Evolutionary conservation across 2,113 vertebrate species (phyloP), one percentile per base, ranked within the genome.

Genomic region (Raja brachyura): DNA sequence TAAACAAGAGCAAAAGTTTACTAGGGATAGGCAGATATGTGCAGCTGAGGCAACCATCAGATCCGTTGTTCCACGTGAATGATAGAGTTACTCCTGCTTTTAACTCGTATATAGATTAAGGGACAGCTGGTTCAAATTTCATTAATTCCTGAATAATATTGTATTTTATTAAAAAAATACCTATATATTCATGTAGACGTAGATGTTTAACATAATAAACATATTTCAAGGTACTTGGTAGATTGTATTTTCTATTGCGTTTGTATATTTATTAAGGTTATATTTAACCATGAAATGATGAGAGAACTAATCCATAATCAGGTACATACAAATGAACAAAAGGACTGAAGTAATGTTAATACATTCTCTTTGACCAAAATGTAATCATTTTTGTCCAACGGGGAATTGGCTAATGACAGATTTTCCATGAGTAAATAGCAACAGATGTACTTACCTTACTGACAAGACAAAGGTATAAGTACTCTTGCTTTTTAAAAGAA

Each of bases 291-390:
- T 61, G 81, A 85, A 54, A 85, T 56, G 56, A 28, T n/a, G 25
- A 85, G 81, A 28, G 48, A 85, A 61, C 25, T 85, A 28, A 85
- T 85, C 81, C 22, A 85, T 83, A 39, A 83, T 61, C 81, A 85
- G 39, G 54, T 85, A 85, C 81, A 85, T 85, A 85, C 2, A 25
- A 54, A 25, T 85, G 81, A 85, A 54, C 56, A 59, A 85, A 85
- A 61, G 56, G 54, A 13, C 81, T 85, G 25, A 56, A 4, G 54
- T 59, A 59, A 85, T 28, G 4, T 61, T 85, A 85, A 85, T 85
- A 85, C 54, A 10, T 85, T 85, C 25, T 85, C 54, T 25, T 85
- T 22, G 54, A 4, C 54, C 81, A 85, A 59, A 85, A 61, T 2
- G 54, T 85, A 59, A 85, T 59, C 25, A 11, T 85, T 85, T 85